These are phyloP conservation scores for Clarias platycephalus DNA, from an alignment of 2,797 vertebrate genomes.

Conservation along the genomic window DNA sequence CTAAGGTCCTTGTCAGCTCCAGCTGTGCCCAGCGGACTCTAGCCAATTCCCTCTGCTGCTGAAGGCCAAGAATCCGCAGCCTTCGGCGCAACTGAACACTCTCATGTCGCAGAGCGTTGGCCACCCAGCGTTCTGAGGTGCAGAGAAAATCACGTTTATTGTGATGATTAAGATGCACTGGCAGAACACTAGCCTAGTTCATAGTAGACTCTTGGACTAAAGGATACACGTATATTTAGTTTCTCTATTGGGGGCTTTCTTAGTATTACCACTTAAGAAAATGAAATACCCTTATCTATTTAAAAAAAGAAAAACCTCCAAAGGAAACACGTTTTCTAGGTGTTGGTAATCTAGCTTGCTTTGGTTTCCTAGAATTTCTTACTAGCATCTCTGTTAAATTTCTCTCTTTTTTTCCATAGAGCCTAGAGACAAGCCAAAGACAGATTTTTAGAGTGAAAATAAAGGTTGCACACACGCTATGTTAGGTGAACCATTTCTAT, in stretches of 20 bases:
- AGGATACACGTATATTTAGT: background rate
- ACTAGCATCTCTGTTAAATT: background rate
- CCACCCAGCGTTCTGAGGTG: slow-evolving; percentile 43
- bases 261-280: background rate
- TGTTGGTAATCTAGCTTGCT: background rate
- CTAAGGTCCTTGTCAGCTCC: slow-evolving; percentile 43
- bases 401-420: background rate
- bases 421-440: background rate
- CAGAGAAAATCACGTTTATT: background rate
- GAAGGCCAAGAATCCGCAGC: slow-evolving; percentile 35
- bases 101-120: slow-evolving; percentile 43
- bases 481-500: background rate
- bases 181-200: background rate
- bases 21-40: slow-evolving; percentile 39
- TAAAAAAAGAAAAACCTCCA: background rate
- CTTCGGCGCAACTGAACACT: slow-evolving; percentile 41
- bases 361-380: background rate
- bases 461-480: background rate
- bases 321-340: background rate
- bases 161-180: background rate
- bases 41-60: slow-evolving; percentile 47
- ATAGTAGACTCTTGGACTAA: background rate
- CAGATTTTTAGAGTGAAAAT: background rate
- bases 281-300: background rate
- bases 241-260: background rate